Conservation (phyloP, 2,888 invertebrate genomes). For the Podabrus alpinus region DNA sequence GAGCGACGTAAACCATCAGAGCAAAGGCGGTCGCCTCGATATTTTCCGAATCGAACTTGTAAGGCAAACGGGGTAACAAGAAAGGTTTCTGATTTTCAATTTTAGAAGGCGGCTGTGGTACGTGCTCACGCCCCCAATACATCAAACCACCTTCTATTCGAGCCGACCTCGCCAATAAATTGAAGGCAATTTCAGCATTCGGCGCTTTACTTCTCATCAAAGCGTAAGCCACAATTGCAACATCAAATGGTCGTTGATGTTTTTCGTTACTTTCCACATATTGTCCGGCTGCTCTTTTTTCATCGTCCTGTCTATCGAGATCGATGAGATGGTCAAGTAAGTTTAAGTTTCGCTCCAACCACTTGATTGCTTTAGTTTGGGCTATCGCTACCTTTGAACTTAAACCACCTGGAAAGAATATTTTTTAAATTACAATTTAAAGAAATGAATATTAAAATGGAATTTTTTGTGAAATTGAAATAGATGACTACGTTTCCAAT, state of each 20-base stretch:
- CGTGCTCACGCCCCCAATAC: slow-evolving; percentile 82
- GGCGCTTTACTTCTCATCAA: slow-evolving; percentile 82
- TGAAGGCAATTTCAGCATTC: slow-evolving; percentile 82
- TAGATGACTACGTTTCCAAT: too few relatives aligned
- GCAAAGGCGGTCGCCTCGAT: slow-evolving; percentile 94
- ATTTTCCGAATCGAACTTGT: slow-evolving; percentile 87
- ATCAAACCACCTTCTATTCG: slow-evolving; percentile 76
- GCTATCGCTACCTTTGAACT: slow-evolving; percentile 78
- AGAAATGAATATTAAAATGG: too few relatives aligned
- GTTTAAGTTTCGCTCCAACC: slow-evolving; percentile 83
- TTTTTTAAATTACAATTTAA: background rate
- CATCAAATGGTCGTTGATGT: slow-evolving; percentile 77
- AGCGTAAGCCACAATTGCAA: slow-evolving; percentile 89
- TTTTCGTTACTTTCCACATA: slow-evolving; percentile 1
- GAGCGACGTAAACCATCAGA: slow-evolving; percentile 82
- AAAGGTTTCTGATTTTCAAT: slow-evolving; percentile 91
- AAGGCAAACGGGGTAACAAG: slow-evolving; percentile 83
- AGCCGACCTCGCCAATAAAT: slow-evolving; percentile 69
- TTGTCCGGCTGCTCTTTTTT: slow-evolving; percentile 9
- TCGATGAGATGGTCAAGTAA: slow-evolving; percentile 60
- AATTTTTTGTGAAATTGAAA: too few relatives aligned
- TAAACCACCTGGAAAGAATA: slow-evolving; percentile 58
- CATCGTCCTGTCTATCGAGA: slow-evolving; percentile 5
- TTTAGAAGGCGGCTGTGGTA: slow-evolving; percentile 83
- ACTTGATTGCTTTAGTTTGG: slow-evolving; percentile 73